Evolutionary conservation across 2,888 invertebrate species (phyloP), one percentile per base, ranked within the genome.

Genomic region (Lasioglossum pauxillum): DNA sequence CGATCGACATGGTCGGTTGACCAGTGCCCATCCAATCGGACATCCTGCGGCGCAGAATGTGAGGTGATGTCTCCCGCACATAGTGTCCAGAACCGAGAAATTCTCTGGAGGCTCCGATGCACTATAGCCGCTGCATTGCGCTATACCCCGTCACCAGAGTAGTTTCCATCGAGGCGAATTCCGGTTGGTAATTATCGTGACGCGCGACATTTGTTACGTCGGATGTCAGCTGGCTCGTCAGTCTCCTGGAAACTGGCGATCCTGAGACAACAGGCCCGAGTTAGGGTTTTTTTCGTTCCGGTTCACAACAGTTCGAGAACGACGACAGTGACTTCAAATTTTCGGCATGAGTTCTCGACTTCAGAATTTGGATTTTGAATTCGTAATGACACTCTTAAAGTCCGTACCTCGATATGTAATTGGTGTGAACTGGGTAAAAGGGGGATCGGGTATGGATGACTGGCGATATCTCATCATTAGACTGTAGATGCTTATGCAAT

Each of bases 191-290:
- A 53, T 53, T 92, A 92, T 88, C 85, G 77, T 84, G 87, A 91
- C 83, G 82, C 83, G 85, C 80, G 82, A 90, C 88, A 91, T 91
- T 91, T 88, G 86, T 90, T 88, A 88, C 49, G 75, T 69, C 41
- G 38, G 72, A 71, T 72, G 79, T 79, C 84, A 81, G 14, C 16
- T 49, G 60, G 14, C 53, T 46, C 75, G 46, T 57, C 23, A 3
- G 23, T 23, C 53, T 57, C 27, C 64, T 38, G 72, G 46, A 38
- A 79, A 46, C 49, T 16, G 64, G 78, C 49, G 38, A 49, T n/a
- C 16, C 19, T 38, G 16, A 12, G 77, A n/a, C 64, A 27, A 27
- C 27, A 27, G 60, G 12, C 27, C 12, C 12, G 27, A 60, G 49
- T 49, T 19, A 53, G 23, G 23, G 53, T 53, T 53, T 8, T 46